Evolutionary conservation across 2,113 vertebrate species (phyloP), one percentile per base, ranked within the genome.

Genomic region (Oryzias curvinotus): DNA sequence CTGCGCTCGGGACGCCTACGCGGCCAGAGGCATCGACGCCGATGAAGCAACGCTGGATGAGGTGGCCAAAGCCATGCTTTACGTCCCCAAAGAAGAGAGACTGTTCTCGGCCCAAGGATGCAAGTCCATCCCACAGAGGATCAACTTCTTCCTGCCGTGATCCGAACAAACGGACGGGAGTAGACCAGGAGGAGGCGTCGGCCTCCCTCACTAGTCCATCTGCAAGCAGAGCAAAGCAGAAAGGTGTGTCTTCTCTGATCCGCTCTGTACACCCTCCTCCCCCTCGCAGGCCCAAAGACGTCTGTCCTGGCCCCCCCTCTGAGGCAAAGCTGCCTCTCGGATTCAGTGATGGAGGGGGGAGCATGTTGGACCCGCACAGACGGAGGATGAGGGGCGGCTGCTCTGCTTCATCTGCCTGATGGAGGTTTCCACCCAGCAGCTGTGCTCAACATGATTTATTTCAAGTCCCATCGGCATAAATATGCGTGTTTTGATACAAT

Each of bases 71-170:
- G 95, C 90, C 57, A 94, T 98, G 94, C 78, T 93, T 4, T 99
- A 97, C 4, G 87, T 98, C 19, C 97, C 97, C 51, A 93, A 94
- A 73, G 94, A 95, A 55, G 94, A 96, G 56, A 91, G 92, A 65
- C 92, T 96, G 26, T 99, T 98, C 88, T 96, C 97, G 30, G 93
- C 94, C 13, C 96, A 98, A 77, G 97, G 97, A 28, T 99, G 97
- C 85, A 99, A 99, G 72, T 95, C 95, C 5, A 87, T 99, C 43
- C 89, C 96, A 14, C 96, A 98, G 77, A 92, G 95, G 82, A 96
- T 99, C 82, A 94, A 88, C 82, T 96, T 96, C 73, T 93, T 96
- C 70, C 88, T 98, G 46, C 93, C 95, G 3, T 96, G 91, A 58
- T 55, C 17, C 12, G 16, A 47, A 52, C 46, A 63, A 15, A 62